Conservation (phyloP, 2,797 vertebrate species). For the Chaunax sp. region DNA sequence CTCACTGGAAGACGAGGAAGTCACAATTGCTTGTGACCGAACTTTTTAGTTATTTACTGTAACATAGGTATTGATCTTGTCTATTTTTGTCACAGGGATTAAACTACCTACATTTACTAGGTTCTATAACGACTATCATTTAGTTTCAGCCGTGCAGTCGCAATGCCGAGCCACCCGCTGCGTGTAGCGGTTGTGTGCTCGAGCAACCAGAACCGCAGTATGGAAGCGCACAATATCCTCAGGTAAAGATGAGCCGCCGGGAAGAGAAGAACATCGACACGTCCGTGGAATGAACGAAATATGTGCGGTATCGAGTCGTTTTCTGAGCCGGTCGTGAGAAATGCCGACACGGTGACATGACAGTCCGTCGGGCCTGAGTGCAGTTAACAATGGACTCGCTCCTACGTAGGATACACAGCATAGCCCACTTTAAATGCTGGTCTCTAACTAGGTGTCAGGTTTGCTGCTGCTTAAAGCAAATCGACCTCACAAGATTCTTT, state of each 20-base stretch:
- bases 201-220: constrained; percentile 99
- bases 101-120: constrained; percentile 13
- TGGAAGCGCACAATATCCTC: constrained; percentile 99
- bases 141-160: constrained; percentile 72
- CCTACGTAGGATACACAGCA: not conserved
- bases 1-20: constrained; percentile 2
- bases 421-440: not conserved
- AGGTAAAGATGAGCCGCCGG: constrained; percentile 87
- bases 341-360: constrained; percentile 11
- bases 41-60: constrained; percentile 1
- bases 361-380: constrained; percentile 60
- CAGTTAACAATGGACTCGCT: constrained; percentile 70
- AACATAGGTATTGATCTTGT: constrained; percentile 4
- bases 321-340: constrained; percentile 20
- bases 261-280: constrained; percentile 34
- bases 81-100: constrained; percentile 15
- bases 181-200: constrained; percentile 98
- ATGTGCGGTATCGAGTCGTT: constrained; percentile 16
- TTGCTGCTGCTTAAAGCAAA: not conserved
- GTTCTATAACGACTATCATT: constrained; percentile 19
- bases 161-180: constrained; percentile 96
- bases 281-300: constrained; percentile 26
- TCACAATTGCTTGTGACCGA: constrained; percentile 2
- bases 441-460: not conserved
- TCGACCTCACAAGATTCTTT: not conserved